Conservation (phyloP, 2,797 vertebrate species). For the Eulemur albifrons region DNA sequence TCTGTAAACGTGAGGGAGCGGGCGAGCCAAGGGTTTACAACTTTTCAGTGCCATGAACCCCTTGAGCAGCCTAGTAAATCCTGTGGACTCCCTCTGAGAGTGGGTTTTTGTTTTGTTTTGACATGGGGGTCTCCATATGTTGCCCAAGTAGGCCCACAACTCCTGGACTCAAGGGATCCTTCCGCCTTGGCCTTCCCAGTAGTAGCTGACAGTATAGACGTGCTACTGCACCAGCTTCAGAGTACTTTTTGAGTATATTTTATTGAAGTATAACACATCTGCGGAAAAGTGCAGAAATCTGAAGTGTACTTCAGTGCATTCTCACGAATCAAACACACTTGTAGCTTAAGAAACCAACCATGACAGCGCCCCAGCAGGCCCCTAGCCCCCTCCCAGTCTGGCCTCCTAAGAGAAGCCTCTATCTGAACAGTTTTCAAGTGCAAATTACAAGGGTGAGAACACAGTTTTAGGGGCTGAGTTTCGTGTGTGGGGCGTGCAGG, state of each 20-base stretch:
- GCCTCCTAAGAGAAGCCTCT: neutral
- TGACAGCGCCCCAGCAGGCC: neutral
- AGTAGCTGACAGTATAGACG: neutral
- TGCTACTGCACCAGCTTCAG: neutral
- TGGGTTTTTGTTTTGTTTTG: neutral
- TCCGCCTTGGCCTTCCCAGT: neutral
- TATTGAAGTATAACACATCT: neutral
- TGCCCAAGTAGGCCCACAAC: neutral
- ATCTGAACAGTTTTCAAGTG: neutral
- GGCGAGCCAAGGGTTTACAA: neutral
- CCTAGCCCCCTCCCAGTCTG: neutral
- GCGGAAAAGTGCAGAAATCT: neutral
- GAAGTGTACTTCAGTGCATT: neutral
- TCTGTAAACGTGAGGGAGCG: neutral
- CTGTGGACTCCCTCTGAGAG: neutral
- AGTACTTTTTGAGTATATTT: neutral
- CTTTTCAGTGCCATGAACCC: neutral
- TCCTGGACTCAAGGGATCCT: neutral
- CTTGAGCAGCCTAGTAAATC: neutral
- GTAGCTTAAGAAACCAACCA: neutral
- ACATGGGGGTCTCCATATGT: neutral
- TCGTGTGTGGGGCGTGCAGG: too few relatives aligned
- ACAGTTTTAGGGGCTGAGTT: neutral
- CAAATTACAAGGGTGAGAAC: neutral
- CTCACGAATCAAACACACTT: neutral